Evolutionary conservation across 2,888 invertebrate genomes (phyloP).

Genomic region (Tenodera sinensis): DNA sequence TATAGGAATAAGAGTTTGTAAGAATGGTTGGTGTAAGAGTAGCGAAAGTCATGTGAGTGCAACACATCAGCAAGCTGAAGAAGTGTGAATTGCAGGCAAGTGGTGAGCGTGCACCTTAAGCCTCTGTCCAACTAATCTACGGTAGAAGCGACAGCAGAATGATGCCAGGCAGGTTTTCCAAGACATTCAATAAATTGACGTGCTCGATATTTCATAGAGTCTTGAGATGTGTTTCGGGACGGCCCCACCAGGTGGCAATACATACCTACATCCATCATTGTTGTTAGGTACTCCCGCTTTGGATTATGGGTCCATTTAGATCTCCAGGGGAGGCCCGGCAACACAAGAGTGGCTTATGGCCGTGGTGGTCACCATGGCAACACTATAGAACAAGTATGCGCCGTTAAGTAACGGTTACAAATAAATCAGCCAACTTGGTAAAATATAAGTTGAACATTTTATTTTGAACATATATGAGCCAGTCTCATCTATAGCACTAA

Average conservation of each 20-base stretch:
- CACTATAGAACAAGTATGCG: too few relatives aligned
- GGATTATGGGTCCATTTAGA: slow-evolving; percentile 14
- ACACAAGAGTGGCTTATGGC: not conserved
- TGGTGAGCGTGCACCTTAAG: not conserved
- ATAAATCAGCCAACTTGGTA: too few relatives aligned
- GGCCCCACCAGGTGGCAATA: slow-evolving; percentile 15
- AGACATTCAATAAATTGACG: slow-evolving; percentile 18
- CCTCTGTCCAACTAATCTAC: not conserved
- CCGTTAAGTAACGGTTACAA: too few relatives aligned
- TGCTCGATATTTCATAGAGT: slow-evolving; percentile 15
- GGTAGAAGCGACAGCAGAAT: not conserved
- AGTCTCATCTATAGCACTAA: too few relatives aligned
- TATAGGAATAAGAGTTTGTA: too few relatives aligned
- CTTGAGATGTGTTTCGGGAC: slow-evolving; percentile 16
- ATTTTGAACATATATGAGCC: too few relatives aligned
- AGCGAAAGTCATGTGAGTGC: too few relatives aligned
- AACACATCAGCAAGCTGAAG: too few relatives aligned
- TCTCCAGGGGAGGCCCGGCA: not conserved
- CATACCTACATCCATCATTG: slow-evolving; percentile 18
- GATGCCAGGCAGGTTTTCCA: not conserved
- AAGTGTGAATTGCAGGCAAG: too few relatives aligned
- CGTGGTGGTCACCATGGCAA: not conserved
- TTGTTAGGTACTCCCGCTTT: slow-evolving; percentile 5
- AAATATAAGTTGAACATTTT: too few relatives aligned
- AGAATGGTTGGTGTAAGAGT: too few relatives aligned